Evolutionary conservation across 2,113 vertebrate genomes (phyloP).

Genomic region (Oreochromis tanganicae): DNA sequence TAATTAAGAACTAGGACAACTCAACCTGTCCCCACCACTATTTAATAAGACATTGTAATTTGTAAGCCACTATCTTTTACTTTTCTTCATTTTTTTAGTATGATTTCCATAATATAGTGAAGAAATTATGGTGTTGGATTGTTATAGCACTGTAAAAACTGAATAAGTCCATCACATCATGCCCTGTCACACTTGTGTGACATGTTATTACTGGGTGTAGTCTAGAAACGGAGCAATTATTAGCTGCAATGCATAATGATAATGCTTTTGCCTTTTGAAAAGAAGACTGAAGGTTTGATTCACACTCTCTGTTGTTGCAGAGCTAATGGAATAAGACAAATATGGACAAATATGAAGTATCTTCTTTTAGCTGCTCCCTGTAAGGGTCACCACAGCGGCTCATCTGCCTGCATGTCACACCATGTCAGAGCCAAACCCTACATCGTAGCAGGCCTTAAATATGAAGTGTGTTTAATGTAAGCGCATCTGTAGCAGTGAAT

Average conservation of each 20-base stretch:
- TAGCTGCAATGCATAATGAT: background rate
- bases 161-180: background rate
- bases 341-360: background rate
- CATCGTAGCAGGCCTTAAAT: background rate
- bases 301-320: background rate
- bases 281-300: background rate
- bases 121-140: background rate
- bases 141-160: background rate
- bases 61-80: background rate
- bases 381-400: background rate
- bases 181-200: background rate
- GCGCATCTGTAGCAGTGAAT: background rate
- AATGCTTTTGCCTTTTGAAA: background rate
- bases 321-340: background rate
- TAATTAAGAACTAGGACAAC: background rate
- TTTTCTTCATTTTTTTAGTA: background rate
- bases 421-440: background rate
- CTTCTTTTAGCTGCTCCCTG: background rate
- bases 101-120: background rate
- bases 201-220: background rate
- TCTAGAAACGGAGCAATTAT: background rate
- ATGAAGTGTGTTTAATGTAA: background rate
- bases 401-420: background rate
- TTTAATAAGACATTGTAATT: background rate
- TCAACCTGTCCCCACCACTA: background rate